A percentile compares a stretch with the other conserved stretches of the same genome.
phyloP scores from a whole-genome alignment of 2,888 invertebrate species.

The Ochropleura leucogaster region DNA sequence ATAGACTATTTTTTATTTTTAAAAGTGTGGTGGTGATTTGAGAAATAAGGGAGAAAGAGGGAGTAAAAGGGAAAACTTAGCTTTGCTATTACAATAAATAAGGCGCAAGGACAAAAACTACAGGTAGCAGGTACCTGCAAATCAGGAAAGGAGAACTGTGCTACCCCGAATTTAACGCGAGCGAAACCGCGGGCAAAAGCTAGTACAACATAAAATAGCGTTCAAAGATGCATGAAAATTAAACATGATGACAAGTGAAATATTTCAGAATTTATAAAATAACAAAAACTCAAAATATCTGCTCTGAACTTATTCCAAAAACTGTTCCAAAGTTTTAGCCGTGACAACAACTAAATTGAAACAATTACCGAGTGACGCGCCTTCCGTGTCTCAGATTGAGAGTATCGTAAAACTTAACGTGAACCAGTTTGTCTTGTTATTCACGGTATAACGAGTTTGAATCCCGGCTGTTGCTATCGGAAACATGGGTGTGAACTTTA shows the following conservation, averaged over 20 bases:
- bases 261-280: not conserved
- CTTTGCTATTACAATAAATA: too few relatives aligned
- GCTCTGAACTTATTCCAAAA: not conserved
- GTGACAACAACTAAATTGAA: slow-evolving; percentile 29
- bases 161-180: too few relatives aligned
- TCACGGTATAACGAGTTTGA: not conserved
- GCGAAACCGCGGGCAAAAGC: too few relatives aligned
- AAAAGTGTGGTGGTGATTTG: too few relatives aligned
- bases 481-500: slow-evolving; percentile 5
- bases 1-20: too few relatives aligned
- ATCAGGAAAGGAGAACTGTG: too few relatives aligned
- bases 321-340: not conserved
- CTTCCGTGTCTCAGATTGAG: not conserved
- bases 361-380: slow-evolving; percentile 15
- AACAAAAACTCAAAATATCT: not conserved
- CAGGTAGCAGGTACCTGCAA: too few relatives aligned
- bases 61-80: too few relatives aligned
- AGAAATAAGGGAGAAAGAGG: too few relatives aligned
- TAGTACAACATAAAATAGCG: not conserved
- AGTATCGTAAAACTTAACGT: slow-evolving; percentile 10
- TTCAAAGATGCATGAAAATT: not conserved
- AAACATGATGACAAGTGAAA: too few relatives aligned
- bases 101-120: too few relatives aligned
- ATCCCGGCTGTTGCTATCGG: slow-evolving; percentile 1
- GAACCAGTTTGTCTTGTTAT: slow-evolving; percentile 7